Evolutionary conservation across 1,140 invertebrate genomes (phyloP).

Genomic region (Drosophila sucinea): DNA sequence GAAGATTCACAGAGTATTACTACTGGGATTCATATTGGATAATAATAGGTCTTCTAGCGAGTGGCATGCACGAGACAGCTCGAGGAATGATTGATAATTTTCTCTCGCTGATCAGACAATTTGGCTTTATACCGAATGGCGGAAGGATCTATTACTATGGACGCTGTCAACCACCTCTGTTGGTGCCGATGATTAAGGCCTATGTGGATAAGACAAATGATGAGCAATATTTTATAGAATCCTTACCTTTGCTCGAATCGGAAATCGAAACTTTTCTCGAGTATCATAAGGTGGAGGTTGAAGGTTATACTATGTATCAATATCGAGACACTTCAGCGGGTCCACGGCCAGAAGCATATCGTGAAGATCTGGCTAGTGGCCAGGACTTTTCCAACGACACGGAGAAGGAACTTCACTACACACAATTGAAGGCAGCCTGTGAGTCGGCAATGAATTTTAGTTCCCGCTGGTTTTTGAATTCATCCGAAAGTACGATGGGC

Average conservation of each 20-base stretch:
- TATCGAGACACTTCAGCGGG: slow-evolving; percentile 89
- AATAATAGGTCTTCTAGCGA: slow-evolving; percentile 91
- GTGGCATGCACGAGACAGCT: slow-evolving; percentile 92
- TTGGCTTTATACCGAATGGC: slow-evolving; percentile 94
- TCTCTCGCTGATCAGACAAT: slow-evolving; percentile 88
- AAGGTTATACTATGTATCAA: slow-evolving; percentile 88
- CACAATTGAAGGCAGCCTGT: slow-evolving; percentile 93
- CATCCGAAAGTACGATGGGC: slow-evolving; percentile 87
- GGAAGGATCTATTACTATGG: slow-evolving; percentile 93
- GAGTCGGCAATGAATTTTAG: slow-evolving; percentile 98
- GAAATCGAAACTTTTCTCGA: slow-evolving; percentile 92
- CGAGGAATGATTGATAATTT: slow-evolving; percentile 93
- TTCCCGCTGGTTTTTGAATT: slow-evolving; percentile 90
- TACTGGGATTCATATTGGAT: slow-evolving; percentile 99
- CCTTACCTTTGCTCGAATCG: slow-evolving; percentile 89
- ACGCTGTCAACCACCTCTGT: slow-evolving; percentile 92
- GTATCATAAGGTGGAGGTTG: slow-evolving; percentile 87
- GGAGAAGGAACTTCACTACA: slow-evolving; percentile 90
- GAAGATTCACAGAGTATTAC: slow-evolving; percentile 95
- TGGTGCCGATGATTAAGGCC: slow-evolving; percentile 93
- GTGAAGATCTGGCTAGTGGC: slow-evolving; percentile 87
- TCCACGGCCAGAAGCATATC: slow-evolving; percentile 94
- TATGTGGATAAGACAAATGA: slow-evolving; percentile 91
- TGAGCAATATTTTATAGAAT: slow-evolving; percentile 86
- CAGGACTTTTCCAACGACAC: slow-evolving; percentile 84